These are phyloP conservation scores for Drosophila vallismaia DNA, from an alignment of 2,888 invertebrate species.

Conservation along the genomic window DNA sequence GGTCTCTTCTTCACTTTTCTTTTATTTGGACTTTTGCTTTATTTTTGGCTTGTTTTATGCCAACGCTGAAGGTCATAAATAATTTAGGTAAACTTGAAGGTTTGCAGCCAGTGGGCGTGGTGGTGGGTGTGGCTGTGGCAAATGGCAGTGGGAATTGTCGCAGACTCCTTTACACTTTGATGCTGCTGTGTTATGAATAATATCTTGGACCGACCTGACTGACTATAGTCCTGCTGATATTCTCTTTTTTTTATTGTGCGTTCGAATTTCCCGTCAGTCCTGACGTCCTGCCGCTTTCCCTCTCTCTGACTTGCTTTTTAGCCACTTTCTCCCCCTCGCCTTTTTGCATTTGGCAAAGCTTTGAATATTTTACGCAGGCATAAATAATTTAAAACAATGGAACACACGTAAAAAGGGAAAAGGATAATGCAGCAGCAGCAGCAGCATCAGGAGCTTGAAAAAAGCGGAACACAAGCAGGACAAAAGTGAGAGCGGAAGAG, in stretches of 20 bases:
- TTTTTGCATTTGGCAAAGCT: slow-evolving; percentile 57
- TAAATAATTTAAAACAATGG: slow-evolving; percentile 81
- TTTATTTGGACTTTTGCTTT: slow-evolving; percentile 14
- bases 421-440: slow-evolving; percentile 68
- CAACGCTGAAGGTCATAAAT: slow-evolving; percentile 62
- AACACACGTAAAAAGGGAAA: slow-evolving; percentile 69
- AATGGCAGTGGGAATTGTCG: slow-evolving; percentile 80
- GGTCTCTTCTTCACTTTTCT: slow-evolving; percentile 21
- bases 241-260: slow-evolving; percentile 44
- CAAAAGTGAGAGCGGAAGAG: slow-evolving; percentile 63
- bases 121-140: slow-evolving; percentile 29
- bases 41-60: slow-evolving; percentile 22
- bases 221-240: slow-evolving; percentile 21
- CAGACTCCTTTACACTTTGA: slow-evolving; percentile 76
- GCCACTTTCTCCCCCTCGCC: background rate
- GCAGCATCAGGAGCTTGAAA: slow-evolving; percentile 21
- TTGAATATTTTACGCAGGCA: slow-evolving; percentile 80
- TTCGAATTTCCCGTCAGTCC: slow-evolving; percentile 58
- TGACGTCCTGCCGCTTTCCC: background rate
- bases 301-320: slow-evolving; percentile 2
- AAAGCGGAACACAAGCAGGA: slow-evolving; percentile 49
- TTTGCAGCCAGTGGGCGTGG: slow-evolving; percentile 27
- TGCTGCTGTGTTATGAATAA: slow-evolving; percentile 82
- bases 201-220: slow-evolving; percentile 73
- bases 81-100: slow-evolving; percentile 73